Evolutionary conservation across 2,888 invertebrate genomes (phyloP), one percentile per base, ranked within the genome.

Genomic region (Eustalomyia histrio): DNA sequence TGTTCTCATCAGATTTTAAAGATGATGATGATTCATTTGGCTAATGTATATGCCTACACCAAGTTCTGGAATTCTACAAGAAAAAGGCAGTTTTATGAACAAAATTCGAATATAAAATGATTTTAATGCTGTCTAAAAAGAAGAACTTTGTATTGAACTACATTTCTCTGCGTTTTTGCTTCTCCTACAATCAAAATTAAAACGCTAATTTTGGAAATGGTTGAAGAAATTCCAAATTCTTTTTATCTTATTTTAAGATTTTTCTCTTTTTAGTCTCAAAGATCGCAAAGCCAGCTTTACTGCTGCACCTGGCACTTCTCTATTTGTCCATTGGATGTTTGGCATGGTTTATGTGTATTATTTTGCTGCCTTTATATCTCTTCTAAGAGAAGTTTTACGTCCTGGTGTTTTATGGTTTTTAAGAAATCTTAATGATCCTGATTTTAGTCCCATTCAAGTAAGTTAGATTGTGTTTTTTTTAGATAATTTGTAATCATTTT

Each of bases 321-420:
- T 99, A 93, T 99, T 99, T 89, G 95, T 99, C 72, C 99, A 99
- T 90, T 99, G 99, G 99, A 94, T 99, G 52, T 97, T 98, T 8
- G 99, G 99, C 76, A 99, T 99, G 98, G 96, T 97, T 39, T 99
- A 98, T 88, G 98, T 99, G 14, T 99, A 99, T 91, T 99, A 99
- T 91, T 99, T 99, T 89, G 99, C 99, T 8, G 98, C 98, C 0
- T 99, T 98, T 88, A 96, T 99, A 55, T 92, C 98, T 17, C 92
- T 99, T 2, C 91, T 99, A 24, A 92, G 99, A 68, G 99, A 99
- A 91, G 97, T 99, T 0, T 90, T 99, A 47, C 93, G 99, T 68
- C 99, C 99, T 0, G 99, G 99, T 0, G 98, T 99, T 0, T 92
- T 99, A 2, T 99, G 99, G 99, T 99, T 99, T 91, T 92, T 99